These are phyloP conservation scores for Hirundichthys speculiger DNA, from an alignment of 2,113 vertebrate genomes.

Conservation along the genomic window DNA sequence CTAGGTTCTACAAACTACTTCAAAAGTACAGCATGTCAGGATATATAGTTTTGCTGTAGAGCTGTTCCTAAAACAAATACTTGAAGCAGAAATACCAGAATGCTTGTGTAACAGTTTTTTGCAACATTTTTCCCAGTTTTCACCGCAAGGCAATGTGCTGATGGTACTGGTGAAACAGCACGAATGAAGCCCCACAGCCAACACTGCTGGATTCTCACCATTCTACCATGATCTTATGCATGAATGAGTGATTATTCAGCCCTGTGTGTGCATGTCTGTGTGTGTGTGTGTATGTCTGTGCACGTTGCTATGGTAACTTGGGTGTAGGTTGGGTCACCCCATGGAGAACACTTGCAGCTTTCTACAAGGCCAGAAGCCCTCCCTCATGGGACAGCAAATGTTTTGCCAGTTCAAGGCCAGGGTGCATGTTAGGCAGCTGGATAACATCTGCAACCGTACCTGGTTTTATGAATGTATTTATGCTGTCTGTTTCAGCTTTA, in stretches of 20 bases:
- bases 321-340: constrained; percentile 56
- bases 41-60: no score
- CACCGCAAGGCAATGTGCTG: constrained; percentile 2
- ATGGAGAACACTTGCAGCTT: constrained; percentile 46
- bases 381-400: constrained; percentile 37
- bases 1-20: no score
- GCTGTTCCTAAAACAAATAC: no score
- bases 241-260: constrained; percentile 58
- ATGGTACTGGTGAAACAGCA: constrained; percentile 18
- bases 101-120: constrained; percentile 26
- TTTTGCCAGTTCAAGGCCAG: constrained; percentile 17
- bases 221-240: constrained; percentile 41
- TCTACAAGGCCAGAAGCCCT: constrained; percentile 34
- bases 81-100: no score
- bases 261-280: constrained; percentile 11
- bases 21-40: no score
- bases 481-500: background rate
- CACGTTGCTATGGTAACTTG: constrained; percentile 64
- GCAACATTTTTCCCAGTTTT: constrained; percentile 43
- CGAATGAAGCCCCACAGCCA: constrained; percentile 24
- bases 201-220: constrained; percentile 38
- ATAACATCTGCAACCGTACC: constrained; percentile 28
- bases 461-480: constrained; percentile 2
- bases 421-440: constrained; percentile 10
- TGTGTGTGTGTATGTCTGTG: constrained; percentile 37